phyloP scores from a whole-genome alignment of 2,113 vertebrate species.

The Arizona elegans region DNA sequence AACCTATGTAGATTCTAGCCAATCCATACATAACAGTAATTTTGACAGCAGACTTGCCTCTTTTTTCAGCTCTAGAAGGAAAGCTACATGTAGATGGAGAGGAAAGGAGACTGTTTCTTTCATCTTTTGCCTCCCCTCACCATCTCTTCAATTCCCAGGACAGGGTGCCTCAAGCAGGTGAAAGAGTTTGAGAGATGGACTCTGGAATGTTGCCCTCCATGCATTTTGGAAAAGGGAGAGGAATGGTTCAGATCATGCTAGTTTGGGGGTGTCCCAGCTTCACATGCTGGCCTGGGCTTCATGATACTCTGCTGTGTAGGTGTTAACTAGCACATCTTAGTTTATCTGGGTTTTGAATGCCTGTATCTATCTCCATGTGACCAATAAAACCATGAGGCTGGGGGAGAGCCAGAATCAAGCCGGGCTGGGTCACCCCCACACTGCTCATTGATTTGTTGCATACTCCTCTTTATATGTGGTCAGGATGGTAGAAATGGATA shows the following conservation, averaged over 20 bases:
- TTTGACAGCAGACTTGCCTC: background rate
- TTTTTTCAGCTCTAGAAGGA: background rate
- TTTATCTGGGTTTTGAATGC: slow-evolving; percentile 30
- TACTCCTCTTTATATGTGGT: background rate
- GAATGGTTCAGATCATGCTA: slow-evolving; percentile 17
- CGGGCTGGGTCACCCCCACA: slow-evolving; percentile 30
- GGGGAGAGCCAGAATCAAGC: slow-evolving; percentile 33
- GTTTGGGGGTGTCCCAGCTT: slow-evolving; percentile 27
- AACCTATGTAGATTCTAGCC: too few relatives aligned
- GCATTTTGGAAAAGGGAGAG: background rate
- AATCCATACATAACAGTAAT: background rate
- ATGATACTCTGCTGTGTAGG: slow-evolving; percentile 33
- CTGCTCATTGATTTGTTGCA: slow-evolving; percentile 4
- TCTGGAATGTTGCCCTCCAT: background rate
- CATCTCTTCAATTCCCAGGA: background rate
- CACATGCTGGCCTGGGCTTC: slow-evolving; percentile 23
- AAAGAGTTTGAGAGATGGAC: background rate
- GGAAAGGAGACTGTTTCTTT: background rate
- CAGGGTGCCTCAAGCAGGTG: background rate
- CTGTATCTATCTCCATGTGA: slow-evolving; percentile 41
- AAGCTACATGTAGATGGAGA: background rate
- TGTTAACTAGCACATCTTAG: slow-evolving; percentile 30
- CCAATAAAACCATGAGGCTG: slow-evolving; percentile 35
- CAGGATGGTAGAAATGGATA: background rate
- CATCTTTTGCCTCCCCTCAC: background rate